Evolutionary conservation across 2,797 vertebrate genomes (phyloP), one percentile per base, ranked within the genome.

Genomic region (Epinephelus awoara): DNA sequence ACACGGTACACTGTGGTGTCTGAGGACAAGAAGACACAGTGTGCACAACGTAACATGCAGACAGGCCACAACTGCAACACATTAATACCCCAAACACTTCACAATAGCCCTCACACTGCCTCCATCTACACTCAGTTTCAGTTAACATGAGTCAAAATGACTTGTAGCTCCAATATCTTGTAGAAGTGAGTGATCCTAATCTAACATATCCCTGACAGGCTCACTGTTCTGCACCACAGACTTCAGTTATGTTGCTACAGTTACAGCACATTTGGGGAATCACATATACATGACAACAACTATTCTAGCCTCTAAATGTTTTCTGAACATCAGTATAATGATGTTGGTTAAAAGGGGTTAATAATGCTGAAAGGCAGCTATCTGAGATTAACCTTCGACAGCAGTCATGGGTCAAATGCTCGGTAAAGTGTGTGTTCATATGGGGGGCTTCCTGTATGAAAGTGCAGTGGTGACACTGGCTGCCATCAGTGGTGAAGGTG

Each of bases 381-480:
- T 29, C 14, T 62, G 55, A 77, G 46, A 38, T 58, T 7, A 73
- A 54, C 2, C 11, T 64, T 18, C 62, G 68, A 58, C 34, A 56
- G 59, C 34, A 54, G 47, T 61, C 4, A 51, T 0, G 2, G 25
- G 29, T 61, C 18, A 67, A 80, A 47, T 18, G 59, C 12, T 29
- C 50, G 4, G 21, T 59, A 49, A 7, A 46, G 38, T 21, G n/a
- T 38, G 54, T 40, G 25, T 67, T 66, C 13, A 58, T 51, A 14
- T 2, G 17, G 10, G 58, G 44, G 59, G 44, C 63, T 82, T 85
- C 80, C 79, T 67, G 46, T 77, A 64, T 56, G 44, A 77, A 72
- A 70, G 25, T 34, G 25, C 12, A 61, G 63, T 12, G 19, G 52
- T 69, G 59, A 79, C 61, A 42, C 0, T 58, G 79, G 55, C 50